phyloP scores from a whole-genome alignment of 2,888 invertebrate species.

The Pseudococcus longispinus region DNA sequence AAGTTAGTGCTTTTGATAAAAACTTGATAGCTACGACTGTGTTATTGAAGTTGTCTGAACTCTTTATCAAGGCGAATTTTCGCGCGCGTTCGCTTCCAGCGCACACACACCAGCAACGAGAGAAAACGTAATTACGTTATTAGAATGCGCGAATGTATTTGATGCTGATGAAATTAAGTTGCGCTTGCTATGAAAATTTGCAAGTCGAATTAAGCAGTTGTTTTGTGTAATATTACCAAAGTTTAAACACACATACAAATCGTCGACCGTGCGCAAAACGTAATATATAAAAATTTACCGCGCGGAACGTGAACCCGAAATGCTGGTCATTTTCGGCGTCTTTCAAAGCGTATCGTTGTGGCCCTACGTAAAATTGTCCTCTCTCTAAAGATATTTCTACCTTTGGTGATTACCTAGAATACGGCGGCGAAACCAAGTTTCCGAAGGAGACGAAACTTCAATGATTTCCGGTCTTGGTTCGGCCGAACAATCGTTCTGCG shows the following conservation, averaged over 20 bases:
- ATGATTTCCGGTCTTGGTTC: too few relatives aligned
- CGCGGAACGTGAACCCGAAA: neutral
- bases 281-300: neutral
- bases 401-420: neutral
- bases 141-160: slow-evolving; percentile 38
- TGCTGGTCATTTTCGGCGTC: neutral
- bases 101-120: neutral
- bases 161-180: slow-evolving; percentile 39
- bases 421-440: too few relatives aligned
- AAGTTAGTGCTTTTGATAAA: slow-evolving; percentile 17
- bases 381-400: neutral
- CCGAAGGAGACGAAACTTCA: too few relatives aligned
- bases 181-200: slow-evolving; percentile 23
- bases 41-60: slow-evolving; percentile 17
- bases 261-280: neutral
- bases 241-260: neutral
- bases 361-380: neutral
- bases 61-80: slow-evolving; percentile 14
- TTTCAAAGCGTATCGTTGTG: neutral
- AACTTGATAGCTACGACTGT: slow-evolving; percentile 8
- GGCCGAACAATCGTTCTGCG: neutral
- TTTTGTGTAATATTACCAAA: neutral
- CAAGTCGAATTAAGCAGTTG: slow-evolving; percentile 30
- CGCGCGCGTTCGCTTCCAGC: slow-evolving; percentile 3
- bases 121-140: slow-evolving; percentile 8